Conservation (phyloP, 2,888 invertebrate species). For the Cremastinae sp. region DNA sequence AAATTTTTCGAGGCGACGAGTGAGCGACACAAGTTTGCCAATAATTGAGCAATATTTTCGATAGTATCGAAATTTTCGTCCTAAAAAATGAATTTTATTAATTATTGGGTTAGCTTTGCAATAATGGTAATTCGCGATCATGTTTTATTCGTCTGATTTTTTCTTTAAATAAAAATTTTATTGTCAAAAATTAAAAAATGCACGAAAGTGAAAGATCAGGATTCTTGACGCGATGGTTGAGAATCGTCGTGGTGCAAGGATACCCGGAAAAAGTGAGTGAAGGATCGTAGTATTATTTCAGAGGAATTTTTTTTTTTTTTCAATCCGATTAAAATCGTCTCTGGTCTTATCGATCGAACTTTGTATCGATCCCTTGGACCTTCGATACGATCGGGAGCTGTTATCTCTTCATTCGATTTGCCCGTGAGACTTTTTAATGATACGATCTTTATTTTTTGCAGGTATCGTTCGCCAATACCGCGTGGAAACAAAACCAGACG, state of each 20-base stretch:
- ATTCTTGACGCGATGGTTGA: slow-evolving; percentile 74
- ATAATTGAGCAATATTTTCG: too few species aligned
- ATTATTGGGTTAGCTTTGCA: too few species aligned
- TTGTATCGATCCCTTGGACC: slow-evolving; percentile 5
- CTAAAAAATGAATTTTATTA: too few species aligned
- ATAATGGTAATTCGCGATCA: slow-evolving; percentile 2
- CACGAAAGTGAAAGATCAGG: slow-evolving; percentile 69
- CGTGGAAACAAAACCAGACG: slow-evolving; percentile 77
- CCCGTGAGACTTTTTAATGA: background rate
- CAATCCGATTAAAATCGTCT: background rate
- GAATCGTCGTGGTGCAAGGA: slow-evolving; percentile 72
- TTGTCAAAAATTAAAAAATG: slow-evolving; percentile 64
- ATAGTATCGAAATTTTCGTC: too few species aligned
- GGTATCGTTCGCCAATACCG: slow-evolving; percentile 84
- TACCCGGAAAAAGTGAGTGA: slow-evolving; percentile 72
- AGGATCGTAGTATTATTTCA: background rate
- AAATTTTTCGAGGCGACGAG: background rate
- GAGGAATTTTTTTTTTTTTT: background rate
- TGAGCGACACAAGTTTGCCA: too few species aligned
- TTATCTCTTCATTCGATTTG: slow-evolving; percentile 5
- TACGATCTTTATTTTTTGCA: slow-evolving; percentile 75
- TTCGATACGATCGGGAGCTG: background rate
- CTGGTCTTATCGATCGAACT: slow-evolving; percentile 20
- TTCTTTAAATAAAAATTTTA: too few species aligned
- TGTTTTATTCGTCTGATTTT: slow-evolving; percentile 21